Evolutionary conservation across 2,888 invertebrate species (phyloP).

Genomic region (Mongoloraphidia duomilia): DNA sequence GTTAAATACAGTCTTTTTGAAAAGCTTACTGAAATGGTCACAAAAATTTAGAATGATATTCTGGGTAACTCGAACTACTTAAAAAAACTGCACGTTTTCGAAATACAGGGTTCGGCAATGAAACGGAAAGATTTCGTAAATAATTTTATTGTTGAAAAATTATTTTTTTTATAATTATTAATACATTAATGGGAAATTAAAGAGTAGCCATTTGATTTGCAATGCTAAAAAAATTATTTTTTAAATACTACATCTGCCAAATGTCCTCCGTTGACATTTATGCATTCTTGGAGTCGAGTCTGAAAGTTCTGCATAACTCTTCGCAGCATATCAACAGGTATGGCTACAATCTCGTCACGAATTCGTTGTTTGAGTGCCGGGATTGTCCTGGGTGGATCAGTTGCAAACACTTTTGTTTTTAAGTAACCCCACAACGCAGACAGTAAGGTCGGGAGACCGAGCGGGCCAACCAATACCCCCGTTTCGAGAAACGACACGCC

Average conservation of each 20-base stretch:
- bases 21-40: too few species aligned
- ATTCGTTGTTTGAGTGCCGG: conserved; percentile 5
- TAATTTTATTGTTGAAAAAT: too few species aligned
- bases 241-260: not conserved
- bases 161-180: too few species aligned
- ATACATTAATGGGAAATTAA: too few species aligned
- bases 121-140: too few species aligned
- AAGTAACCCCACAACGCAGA: conserved; percentile 14
- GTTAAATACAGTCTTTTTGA: too few species aligned
- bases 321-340: conserved; percentile 3
- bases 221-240: too few species aligned
- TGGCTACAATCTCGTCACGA: not conserved
- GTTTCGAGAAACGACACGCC: conserved; percentile 10
- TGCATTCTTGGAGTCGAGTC: conserved; percentile 1
- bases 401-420: conserved; percentile 10
- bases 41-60: too few species aligned
- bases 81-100: too few species aligned
- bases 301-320: not conserved
- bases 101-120: too few species aligned
- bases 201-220: too few species aligned
- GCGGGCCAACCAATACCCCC: conserved; percentile 12
- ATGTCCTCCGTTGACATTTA: conserved; percentile 2
- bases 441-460: conserved; percentile 11
- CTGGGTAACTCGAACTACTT: too few species aligned
- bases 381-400: conserved; percentile 9